Base-by-base conservation (phyloP, 2,888 invertebrate genomes). In the Tipula confusa region DNA sequence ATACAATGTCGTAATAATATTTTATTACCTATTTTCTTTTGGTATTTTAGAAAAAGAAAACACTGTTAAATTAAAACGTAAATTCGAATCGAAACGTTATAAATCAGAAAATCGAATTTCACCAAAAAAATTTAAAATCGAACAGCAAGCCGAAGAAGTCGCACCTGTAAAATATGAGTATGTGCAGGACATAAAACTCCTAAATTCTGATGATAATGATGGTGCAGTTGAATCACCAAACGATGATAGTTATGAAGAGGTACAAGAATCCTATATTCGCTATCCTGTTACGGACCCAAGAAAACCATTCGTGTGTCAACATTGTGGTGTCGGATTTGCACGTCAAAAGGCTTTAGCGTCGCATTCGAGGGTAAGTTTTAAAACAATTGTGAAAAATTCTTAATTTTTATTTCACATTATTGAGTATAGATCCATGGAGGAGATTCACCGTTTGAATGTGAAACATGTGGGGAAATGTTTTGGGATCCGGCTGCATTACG, bases 311-410 rank as follows among this genome's bases (percentile, higher is more conserved):
- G 96, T 95, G 0, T 96, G 96, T 86, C 94, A 94, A 86, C 92
- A 93, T 85, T 94, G 94, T 87, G 95, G 91, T 0, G 92, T 96
- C 84, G 94, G 94, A 4, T 95, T 96, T 89, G 95, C 95, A 0
- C 91, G 96, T 83, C 95, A 96, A 87, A 96, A 96, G 87, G 96
- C 96, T 0, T 89, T 96, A 29, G 93, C 94, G 83, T 95, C 95
- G 0, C 96, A 96, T 87, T 91, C 94, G 0, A 91, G 92, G 89
- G 93, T 92, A 85, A 88, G 86, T 28, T 79, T 64, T 64, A 13
- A 29, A 28, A n/a, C 79, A 79, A n/a, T n/a, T n/a, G n/a, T n/a
- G n/a, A n/a, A n/a, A n/a, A n/a, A 4, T 3, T 64, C n/a, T 80
- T 29, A 29, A 43, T 29, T 83, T 80, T 6, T 24, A 11, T 29